Conservation (phyloP, 1,140 invertebrate genomes). For the Drosophila teissieri region DNA sequence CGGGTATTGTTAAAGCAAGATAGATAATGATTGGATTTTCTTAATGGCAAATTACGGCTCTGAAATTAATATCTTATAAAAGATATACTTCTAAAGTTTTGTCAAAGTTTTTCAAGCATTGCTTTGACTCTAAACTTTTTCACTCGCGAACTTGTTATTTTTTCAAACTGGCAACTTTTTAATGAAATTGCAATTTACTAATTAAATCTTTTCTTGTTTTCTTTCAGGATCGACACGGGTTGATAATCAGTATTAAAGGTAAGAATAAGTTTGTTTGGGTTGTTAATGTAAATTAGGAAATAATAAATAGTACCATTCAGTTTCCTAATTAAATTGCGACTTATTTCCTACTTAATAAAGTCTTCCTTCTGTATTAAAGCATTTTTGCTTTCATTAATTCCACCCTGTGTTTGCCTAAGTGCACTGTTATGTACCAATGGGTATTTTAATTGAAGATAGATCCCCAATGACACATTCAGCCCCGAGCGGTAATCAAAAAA, state of each 20-base stretch:
- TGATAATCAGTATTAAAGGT: slow-evolving; percentile 23
- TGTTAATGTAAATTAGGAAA: background rate
- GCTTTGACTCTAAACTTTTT: slow-evolving; percentile 31
- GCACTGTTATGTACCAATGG: background rate
- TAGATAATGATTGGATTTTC: background rate
- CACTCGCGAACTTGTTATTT: slow-evolving; percentile 28
- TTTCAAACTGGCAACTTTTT: slow-evolving; percentile 18
- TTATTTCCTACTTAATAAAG: no score
- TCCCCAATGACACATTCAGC: slow-evolving; percentile 3
- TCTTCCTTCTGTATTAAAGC: background rate
- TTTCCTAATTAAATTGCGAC: background rate
- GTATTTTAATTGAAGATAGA: background rate
- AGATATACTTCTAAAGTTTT: background rate
- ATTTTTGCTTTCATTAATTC: background rate
- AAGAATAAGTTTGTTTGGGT: background rate
- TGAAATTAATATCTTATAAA: slow-evolving; percentile 23
- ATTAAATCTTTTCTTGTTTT: slow-evolving; percentile 26
- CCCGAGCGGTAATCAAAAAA: background rate
- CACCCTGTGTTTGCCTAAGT: slow-evolving; percentile 1
- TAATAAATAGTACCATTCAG: background rate
- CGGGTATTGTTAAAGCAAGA: background rate
- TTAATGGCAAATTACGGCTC: slow-evolving; percentile 13
- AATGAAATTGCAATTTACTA: slow-evolving; percentile 29
- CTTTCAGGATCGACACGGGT: slow-evolving; percentile 16
- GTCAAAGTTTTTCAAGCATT: slow-evolving; percentile 23